Base-by-base conservation (phyloP, 2,888 invertebrate species). In the Volucella bombylans region DNA sequence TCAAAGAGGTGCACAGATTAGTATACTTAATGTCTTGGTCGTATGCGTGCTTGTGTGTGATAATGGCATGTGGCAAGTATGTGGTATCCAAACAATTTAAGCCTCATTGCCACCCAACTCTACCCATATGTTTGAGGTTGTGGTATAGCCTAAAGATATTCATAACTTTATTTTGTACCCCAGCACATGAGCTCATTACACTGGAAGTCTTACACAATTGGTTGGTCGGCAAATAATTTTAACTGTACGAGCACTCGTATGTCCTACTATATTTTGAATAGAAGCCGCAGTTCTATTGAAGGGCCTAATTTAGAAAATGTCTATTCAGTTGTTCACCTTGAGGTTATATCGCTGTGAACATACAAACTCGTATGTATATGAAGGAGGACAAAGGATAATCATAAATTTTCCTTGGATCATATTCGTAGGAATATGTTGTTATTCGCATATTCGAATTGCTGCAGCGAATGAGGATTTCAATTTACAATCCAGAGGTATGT, bases 221-320 rank as follows among this genome's bases (percentile, higher is more conserved):
- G 76, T 81, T 81, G 57, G 64, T 64, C 74, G 55, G 55, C 64
- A 69, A 81, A 64, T 76, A 76, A 71, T 81, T 76, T 69, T 57
- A 31, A 6, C 31, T 31, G 4, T 31, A 6, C 6, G 31, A 31
- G 31, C 6, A 6, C 31, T 31, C 31, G 31, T 49, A 62, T 81
- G 76, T 71, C 81, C 65, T 69, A n/a, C n/a, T n/a, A n/a, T n/a
- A 57, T 69, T 65, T 76, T 71, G 6, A 64, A 71, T 71, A 64
- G 52, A 76, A 71, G 69, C 76, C 59, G 39, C 52, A 64, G 65
- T 76, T 54, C 55, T 50, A 74, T 57, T 50, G 31, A 39, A 49
- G 41, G 41, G 41, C n/a, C 31, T 11, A 64, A 73, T 55, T 62
- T 61, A 49, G 15, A 15, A 14, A 10, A 31, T 18, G n/a, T 38